A percentile compares a stretch with the other conserved stretches of the same genome.
Conservation (phyloP, 2,797 vertebrate genomes). For the Chelidonichthys spinosus region DNA sequence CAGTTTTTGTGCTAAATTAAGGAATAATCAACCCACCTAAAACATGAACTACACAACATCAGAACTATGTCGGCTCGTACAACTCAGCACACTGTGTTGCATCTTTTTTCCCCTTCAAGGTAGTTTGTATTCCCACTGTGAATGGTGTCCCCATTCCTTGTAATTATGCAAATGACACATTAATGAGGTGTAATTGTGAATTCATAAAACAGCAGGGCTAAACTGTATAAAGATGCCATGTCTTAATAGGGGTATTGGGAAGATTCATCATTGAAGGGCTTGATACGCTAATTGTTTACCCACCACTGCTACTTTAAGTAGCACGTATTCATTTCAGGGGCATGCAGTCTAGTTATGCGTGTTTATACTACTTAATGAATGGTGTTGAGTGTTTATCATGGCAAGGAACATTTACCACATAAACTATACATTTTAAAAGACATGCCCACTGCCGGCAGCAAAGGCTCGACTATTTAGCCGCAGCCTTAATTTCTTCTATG, state of each 20-base stretch:
- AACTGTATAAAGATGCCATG: conserved; percentile 83
- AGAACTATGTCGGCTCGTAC: conserved; percentile 33
- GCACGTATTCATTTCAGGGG: conserved; percentile 79
- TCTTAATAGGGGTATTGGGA: conserved; percentile 81
- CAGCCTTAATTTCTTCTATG: conserved; percentile 31
- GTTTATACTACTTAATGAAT: conserved; percentile 78
- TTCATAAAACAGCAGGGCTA: conserved; percentile 89
- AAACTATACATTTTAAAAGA: conserved; percentile 67
- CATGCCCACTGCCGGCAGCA: conserved; percentile 37
- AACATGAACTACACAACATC: conserved; percentile 44
- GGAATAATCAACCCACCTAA: conserved; percentile 47
- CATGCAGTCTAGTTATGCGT: conserved; percentile 73
- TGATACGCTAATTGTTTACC: conserved; percentile 86
- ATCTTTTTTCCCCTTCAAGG: conserved; percentile 61
- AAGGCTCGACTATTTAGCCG: conserved; percentile 43
- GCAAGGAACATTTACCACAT: conserved; percentile 63
- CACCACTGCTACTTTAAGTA: conserved; percentile 84
- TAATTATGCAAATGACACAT: conserved; percentile 90
- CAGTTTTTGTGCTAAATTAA: conserved; percentile 52
- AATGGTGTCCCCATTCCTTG: conserved; percentile 82
- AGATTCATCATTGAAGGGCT: conserved; percentile 80
- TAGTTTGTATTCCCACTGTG: conserved; percentile 79
- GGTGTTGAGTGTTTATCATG: conserved; percentile 66
- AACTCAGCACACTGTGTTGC: conserved; percentile 38
- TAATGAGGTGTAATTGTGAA: conserved; percentile 90